These are phyloP conservation scores for Otolemur crassicaudatus DNA, from an alignment of 2,797 vertebrate species.

Conservation along the genomic window DNA sequence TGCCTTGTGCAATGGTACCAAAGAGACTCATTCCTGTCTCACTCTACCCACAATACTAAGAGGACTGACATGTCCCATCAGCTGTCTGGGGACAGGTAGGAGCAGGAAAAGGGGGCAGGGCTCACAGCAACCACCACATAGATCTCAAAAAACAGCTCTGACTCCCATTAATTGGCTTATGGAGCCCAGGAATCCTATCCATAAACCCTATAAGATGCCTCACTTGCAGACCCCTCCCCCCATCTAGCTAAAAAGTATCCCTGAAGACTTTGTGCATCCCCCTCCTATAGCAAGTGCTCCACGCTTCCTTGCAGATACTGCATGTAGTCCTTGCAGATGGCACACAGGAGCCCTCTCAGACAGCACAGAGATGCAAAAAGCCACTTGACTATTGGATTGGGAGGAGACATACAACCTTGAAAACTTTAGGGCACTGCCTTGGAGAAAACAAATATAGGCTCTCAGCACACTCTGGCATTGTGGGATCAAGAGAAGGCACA, in stretches of 20 bases:
- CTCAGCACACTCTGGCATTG: neutral
- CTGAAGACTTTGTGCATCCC: neutral
- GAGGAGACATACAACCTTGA: neutral
- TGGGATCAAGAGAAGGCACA: neutral
- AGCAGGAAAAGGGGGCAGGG: neutral
- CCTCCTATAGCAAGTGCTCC: neutral
- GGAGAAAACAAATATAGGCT: neutral
- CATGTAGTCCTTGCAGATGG: neutral
- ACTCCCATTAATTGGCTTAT: neutral
- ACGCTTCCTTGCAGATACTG: neutral
- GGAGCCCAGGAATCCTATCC: neutral
- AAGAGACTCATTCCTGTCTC: neutral
- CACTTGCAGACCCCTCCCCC: neutral
- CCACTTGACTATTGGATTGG: neutral
- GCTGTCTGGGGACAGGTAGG: neutral
- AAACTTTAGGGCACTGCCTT: neutral
- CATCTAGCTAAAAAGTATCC: neutral
- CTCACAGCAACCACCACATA: neutral
- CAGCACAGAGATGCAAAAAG: neutral
- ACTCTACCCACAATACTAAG: neutral
- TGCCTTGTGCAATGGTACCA: neutral
- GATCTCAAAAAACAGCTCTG: neutral
- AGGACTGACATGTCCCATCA: neutral
- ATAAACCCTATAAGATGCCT: neutral
- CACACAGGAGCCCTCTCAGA: neutral